These are phyloP conservation scores for Saccostrea cuccullata DNA, from an alignment of 1,140 invertebrate genomes.

Conservation along the genomic window DNA sequence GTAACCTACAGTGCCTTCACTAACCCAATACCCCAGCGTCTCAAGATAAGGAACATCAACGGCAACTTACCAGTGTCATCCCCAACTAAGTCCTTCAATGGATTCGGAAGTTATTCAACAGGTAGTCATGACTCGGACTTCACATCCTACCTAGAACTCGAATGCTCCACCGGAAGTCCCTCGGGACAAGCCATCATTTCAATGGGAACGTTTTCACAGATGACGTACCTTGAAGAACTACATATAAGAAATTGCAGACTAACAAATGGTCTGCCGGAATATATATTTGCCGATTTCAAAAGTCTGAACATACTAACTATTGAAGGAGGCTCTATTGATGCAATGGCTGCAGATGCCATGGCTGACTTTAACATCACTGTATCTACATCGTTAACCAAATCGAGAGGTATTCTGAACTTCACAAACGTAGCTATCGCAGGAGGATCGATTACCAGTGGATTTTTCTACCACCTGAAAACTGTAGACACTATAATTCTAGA, in stretches of 20 bases:
- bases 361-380: conserved; percentile 32
- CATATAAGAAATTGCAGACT: conserved; percentile 48
- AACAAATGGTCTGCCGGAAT: conserved; percentile 40
- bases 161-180: conserved; percentile 45
- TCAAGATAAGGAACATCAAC: conserved; percentile 51
- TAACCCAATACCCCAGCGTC: conserved; percentile 47
- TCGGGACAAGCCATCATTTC: conserved; percentile 36
- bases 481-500: conserved; percentile 46
- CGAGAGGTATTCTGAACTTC: conserved; percentile 39
- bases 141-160: conserved; percentile 44
- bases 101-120: conserved; percentile 44
- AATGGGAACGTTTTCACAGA: conserved; percentile 48
- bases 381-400: neutral
- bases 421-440: conserved; percentile 34
- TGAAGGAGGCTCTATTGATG: conserved; percentile 48
- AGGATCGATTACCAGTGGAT: conserved; percentile 41
- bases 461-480: conserved; percentile 46
- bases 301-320: conserved; percentile 47
- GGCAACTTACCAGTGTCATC: conserved; percentile 42
- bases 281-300: conserved; percentile 43
- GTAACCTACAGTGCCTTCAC: conserved; percentile 41
- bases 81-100: conserved; percentile 42
- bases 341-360: conserved; percentile 36
- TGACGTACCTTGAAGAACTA: conserved; percentile 50
- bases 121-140: conserved; percentile 47